Conservation (phyloP, 2,888 invertebrate genomes). For the Acleris holmiana region DNA sequence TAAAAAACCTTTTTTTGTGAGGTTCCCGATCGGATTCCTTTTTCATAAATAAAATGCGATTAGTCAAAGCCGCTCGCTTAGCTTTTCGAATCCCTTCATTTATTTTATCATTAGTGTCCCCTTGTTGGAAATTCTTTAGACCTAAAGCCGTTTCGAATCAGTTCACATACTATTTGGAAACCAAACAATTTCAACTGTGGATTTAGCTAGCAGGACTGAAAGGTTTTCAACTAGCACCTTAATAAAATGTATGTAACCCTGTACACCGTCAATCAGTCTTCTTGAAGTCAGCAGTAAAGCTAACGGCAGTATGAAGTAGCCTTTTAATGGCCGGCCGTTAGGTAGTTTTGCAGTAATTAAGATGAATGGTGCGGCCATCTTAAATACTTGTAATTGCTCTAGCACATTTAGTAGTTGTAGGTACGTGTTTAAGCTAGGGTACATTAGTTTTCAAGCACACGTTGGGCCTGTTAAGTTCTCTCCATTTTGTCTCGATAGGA, state of each 20-base stretch:
- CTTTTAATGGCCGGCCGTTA: conserved; percentile 34
- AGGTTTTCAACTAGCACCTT: no score
- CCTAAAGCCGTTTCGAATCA: no score
- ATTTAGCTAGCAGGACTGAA: no score
- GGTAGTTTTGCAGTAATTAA: conserved; percentile 38
- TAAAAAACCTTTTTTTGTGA: conserved; percentile 22
- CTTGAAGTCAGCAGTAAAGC: background rate
- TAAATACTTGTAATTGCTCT: conserved; percentile 20
- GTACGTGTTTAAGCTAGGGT: background rate
- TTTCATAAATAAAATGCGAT: conserved; percentile 26
- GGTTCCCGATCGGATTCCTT: conserved; percentile 19
- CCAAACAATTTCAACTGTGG: no score
- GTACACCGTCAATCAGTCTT: background rate
- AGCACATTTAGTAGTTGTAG: conserved; percentile 9
- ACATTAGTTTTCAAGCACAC: no score
- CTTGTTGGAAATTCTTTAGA: background rate
- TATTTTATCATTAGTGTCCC: conserved; percentile 11
- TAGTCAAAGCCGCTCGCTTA: conserved; percentile 17
- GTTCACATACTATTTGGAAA: no score
- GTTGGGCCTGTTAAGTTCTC: no score
- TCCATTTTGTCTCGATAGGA: no score
- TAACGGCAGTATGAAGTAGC: conserved; percentile 24
- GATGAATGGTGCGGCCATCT: conserved; percentile 25
- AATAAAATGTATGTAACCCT: background rate
- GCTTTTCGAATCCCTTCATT: conserved; percentile 8